Percentiles rank a stretch among this genome's conserved stretches.
Conservation (phyloP, 2,888 invertebrate species). For the Ceriagrion tenellum region DNA sequence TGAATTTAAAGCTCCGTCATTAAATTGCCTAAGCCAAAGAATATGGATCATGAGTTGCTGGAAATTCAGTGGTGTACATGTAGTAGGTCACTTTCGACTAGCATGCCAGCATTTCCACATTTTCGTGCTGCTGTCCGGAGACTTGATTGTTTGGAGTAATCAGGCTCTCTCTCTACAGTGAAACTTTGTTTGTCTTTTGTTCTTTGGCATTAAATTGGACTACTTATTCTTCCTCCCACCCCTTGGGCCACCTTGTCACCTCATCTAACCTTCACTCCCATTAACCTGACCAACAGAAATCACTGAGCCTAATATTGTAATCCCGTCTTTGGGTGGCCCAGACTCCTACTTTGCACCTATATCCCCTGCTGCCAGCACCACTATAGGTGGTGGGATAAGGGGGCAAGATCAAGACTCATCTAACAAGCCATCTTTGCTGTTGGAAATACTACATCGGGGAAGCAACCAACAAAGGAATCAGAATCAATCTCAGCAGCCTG, state of each 20-base stretch:
- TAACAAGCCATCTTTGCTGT: constrained; percentile 79
- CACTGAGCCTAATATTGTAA: constrained; percentile 73
- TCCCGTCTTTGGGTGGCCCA: constrained; percentile 79
- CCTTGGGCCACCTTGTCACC: constrained; percentile 55
- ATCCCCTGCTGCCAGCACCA: constrained; percentile 82
- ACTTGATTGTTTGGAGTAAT: constrained; percentile 26
- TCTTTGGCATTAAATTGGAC: constrained; percentile 77
- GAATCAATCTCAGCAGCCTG: constrained; percentile 47
- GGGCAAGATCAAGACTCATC: constrained; percentile 75
- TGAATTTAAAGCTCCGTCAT: too few relatives aligned
- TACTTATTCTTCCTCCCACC: constrained; percentile 76
- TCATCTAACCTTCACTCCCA: constrained; percentile 9
- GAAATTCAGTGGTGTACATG: background rate
- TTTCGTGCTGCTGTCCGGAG: background rate
- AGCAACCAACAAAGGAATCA: constrained; percentile 79
- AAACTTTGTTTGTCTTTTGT: constrained; percentile 35
- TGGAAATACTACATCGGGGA: constrained; percentile 86
- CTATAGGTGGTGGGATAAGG: constrained; percentile 72
- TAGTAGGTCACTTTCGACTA: background rate
- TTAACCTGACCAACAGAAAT: constrained; percentile 68
- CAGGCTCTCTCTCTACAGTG: constrained; percentile 32
- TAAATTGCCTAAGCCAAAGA: too few relatives aligned
- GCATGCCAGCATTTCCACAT: background rate
- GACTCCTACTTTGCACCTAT: constrained; percentile 86
- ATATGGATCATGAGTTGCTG: background rate